A percentile compares a stretch with the other conserved stretches of the same genome.
phyloP scores from a whole-genome alignment of 2,888 invertebrate genomes.

The Thumatha senex region DNA sequence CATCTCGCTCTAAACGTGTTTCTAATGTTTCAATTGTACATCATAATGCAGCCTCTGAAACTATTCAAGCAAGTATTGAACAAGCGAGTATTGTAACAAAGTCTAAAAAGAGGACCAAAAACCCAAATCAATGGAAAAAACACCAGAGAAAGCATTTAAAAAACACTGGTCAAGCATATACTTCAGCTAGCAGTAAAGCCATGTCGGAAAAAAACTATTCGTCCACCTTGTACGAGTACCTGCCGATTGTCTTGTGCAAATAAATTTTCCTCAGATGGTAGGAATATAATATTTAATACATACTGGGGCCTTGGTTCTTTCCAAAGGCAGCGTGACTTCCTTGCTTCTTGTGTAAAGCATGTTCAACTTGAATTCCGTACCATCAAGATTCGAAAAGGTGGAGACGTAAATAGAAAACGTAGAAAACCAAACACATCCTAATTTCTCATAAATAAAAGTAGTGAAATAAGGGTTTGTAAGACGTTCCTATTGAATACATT shows the following conservation, averaged over 20 bases:
- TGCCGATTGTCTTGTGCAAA: no score
- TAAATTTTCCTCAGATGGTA: no score
- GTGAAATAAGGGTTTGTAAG: conserved; percentile 14
- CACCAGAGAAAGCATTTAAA: conserved; percentile 17
- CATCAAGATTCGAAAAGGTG: conserved; percentile 20
- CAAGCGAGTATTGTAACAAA: no score
- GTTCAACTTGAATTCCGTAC: conserved; percentile 20
- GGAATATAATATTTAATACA: conserved; percentile 11
- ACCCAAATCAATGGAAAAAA: conserved; percentile 14
- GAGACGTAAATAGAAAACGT: conserved; percentile 10
- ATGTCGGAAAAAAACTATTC: no score
- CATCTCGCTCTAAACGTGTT: conserved; percentile 8
- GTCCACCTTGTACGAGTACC: no score
- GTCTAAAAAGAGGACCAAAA: conserved; percentile 14
- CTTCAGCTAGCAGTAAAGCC: no score
- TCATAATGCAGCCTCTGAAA: conserved; percentile 6
- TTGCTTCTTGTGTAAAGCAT: conserved; percentile 26
- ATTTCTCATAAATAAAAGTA: conserved; percentile 10
- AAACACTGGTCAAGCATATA: conserved; percentile 18
- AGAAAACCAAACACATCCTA: conserved; percentile 26
- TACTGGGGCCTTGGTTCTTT: conserved; percentile 13
- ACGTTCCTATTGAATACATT: conserved; percentile 19
- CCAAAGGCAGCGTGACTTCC: conserved; percentile 27
- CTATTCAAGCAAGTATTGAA: conserved; percentile 8
- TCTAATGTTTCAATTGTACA: conserved; percentile 10